Base-by-base conservation (phyloP, 2,113 vertebrate species). In the Pipa parva region DNA sequence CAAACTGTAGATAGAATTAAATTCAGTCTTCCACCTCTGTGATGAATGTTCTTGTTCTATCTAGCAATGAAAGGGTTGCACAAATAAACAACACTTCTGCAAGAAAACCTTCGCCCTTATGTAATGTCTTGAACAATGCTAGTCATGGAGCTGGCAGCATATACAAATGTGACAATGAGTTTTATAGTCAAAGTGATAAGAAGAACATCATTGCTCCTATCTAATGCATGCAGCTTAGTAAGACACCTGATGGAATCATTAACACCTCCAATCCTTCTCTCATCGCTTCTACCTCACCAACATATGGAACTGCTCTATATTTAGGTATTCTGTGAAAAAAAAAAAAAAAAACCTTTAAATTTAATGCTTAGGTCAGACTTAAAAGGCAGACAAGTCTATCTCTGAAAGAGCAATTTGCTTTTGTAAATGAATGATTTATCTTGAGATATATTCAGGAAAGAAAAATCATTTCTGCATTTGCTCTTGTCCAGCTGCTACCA, bases 161-260 rank as follows among this genome's bases (percentile, higher is more conserved):
- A 36, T 52, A 60, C 26, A 39, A 70, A 70, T 61, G 66, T 70
- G 66, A 61, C 33, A 59, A 70, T 70, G 66, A 70, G 57, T 70
- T 70, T 61, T 42, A 27, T 54, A 61, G 18, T 22, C 66, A 29
- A 61, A 42, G 39, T 7, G 24, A 61, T 61, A 58, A 70, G 60
- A 48, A 70, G 66, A 58, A 28, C 66, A 60, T 10, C 37, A 15
- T 37, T 29, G 57, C 49, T 21, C 25, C 20, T 26, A 61, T 70
- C 37, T 61, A 48, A 60, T 12, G 24, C 58, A 54, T 15, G 8
- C 49, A 61, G 46, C 48, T 54, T 48, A 60, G 42, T 60, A 61
- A 70, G 36, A 45, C 57, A 70, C 66, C 57, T 70, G 66, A 70
- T 70, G 58, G 66, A 70, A 45, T 70, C 66, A 70, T 70, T 70